These are phyloP conservation scores for Leptopterna dolabrata DNA, from an alignment of 2,888 invertebrate genomes.

Conservation along the genomic window DNA sequence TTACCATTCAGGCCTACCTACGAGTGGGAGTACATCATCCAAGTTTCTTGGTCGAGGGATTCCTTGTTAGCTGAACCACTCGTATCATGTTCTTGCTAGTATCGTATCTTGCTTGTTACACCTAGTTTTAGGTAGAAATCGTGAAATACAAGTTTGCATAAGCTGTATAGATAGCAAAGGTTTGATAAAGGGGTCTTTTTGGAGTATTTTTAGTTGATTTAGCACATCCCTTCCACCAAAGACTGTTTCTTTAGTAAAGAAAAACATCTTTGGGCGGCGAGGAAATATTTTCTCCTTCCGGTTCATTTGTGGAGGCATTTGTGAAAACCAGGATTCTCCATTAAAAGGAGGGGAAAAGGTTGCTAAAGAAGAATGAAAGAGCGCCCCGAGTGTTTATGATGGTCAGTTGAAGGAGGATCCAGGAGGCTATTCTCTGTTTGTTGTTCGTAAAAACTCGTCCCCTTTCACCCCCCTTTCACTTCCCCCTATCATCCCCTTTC, in stretches of 20 bases:
- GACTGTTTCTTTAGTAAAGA: constrained; percentile 19
- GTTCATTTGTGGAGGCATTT: constrained; percentile 46
- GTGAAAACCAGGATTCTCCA: constrained; percentile 43
- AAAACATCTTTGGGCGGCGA: constrained; percentile 5
- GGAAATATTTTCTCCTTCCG: constrained; percentile 46
- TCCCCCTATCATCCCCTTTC: neutral
- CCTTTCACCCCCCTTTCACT: neutral
- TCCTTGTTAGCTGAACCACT: no score
- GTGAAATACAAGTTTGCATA: neutral
- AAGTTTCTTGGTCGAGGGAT: no score
- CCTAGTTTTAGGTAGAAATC: no score
- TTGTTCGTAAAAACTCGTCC: constrained; percentile 39
- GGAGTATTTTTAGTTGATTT: neutral
- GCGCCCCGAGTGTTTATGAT: constrained; percentile 44
- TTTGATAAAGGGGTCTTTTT: neutral
- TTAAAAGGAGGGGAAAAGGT: constrained; percentile 30
- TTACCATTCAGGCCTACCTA: no score
- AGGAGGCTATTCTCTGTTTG: constrained; percentile 23
- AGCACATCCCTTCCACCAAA: neutral
- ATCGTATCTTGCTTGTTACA: no score
- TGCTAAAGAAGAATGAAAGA: constrained; percentile 12
- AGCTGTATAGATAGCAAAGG: neutral
- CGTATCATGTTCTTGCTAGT: no score
- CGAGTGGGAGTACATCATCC: no score
- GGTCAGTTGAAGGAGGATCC: constrained; percentile 43